Evolutionary conservation across 1,140 invertebrate species (phyloP), one percentile per base, ranked within the genome.

Genomic region (Drosophila tani): DNA sequence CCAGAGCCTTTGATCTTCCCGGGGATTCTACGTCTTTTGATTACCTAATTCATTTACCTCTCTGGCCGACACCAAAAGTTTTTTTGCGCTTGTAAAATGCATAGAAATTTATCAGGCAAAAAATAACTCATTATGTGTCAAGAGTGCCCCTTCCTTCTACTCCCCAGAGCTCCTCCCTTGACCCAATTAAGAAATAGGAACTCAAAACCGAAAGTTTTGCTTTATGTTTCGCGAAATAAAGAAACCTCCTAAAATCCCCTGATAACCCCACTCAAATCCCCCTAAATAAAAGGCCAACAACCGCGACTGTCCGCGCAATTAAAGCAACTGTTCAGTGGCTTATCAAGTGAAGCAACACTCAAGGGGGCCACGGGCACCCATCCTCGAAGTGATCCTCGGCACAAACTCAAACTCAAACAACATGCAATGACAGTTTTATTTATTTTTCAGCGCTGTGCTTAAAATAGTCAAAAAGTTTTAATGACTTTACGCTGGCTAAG

Each of bases 401-500:
- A 78, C 76, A 84, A 88, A 90, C 74, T 85, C 86, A 84, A 90
- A 90, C 70, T 90, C 64, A 82, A 85, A 88, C 80, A 88, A 87
- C 85, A 86, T 88, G 73, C 87, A 88, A 88, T 83, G 66, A 88
- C 81, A 90, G 83, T 81, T 88, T 69, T 77, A 71, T 84, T 88
- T 66, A 79, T 81, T 84, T 88, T 71, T 80, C 65, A 66, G 63
- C 59, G 78, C 64, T 71, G 56, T 65, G 78, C 65, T 85, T 81
- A 82, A 90, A 90, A 90, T 90, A 85, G 85, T 90, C 81, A 53
- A 90, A 79, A 90, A 85, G 79, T 90, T 90, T 90, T 90, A 90
- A 90, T 90, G 85, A 90, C 85, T 90, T 90, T 81, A 79, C 82
- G 62, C 70, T 73, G 79, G 60, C 40, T 75, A 68, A 80, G 50